Conservation (phyloP, 2,888 invertebrate genomes). For the Eupelmus urozonus region DNA sequence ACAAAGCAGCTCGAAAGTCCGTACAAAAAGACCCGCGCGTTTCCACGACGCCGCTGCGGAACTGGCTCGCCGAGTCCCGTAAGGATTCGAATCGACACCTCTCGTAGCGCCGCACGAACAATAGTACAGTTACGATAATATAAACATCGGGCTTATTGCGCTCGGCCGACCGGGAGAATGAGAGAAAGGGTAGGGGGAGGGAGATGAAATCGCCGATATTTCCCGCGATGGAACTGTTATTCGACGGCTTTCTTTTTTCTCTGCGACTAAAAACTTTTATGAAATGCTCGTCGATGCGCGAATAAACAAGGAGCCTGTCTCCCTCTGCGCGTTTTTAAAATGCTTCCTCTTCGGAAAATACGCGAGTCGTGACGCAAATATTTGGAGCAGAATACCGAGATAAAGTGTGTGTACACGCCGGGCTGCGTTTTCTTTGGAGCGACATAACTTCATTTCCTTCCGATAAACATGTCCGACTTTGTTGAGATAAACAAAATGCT, state of each 20-base stretch:
- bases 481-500: too few species aligned
- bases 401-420: too few species aligned
- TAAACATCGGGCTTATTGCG: conserved; percentile 48
- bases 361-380: too few species aligned
- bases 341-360: too few species aligned
- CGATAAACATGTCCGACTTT: too few species aligned
- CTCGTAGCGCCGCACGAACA: conserved; percentile 2
- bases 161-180: conserved; percentile 8
- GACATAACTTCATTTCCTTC: too few species aligned
- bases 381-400: too few species aligned
- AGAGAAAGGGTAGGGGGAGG: not conserved
- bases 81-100: conserved; percentile 25
- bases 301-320: not conserved
- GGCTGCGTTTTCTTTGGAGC: too few species aligned
- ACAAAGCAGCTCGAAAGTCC: too few species aligned
- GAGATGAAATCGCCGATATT: conserved; percentile 29
- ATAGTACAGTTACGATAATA: conserved; percentile 53
- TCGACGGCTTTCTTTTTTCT: not conserved
- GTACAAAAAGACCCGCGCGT: too few species aligned
- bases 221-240: conserved; percentile 28
- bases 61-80: conserved; percentile 3
- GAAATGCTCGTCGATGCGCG: not conserved
- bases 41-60: too few species aligned
- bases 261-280: not conserved
- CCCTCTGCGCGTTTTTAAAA: too few species aligned